phyloP scores from a whole-genome alignment of 2,797 vertebrate species.

The Halcyon leucocephala region DNA sequence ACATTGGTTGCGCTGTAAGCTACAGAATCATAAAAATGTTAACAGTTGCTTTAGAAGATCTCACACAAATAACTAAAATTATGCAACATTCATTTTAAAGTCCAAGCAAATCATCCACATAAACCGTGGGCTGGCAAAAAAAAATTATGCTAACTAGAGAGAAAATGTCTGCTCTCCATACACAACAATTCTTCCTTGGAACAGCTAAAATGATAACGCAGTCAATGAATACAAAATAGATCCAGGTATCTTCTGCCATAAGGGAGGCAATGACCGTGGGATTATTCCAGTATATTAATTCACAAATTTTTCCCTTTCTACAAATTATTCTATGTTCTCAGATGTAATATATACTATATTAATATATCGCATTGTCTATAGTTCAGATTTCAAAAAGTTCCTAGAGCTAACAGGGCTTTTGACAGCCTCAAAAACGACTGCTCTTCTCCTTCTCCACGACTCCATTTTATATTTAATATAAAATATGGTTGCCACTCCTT shows the following conservation, averaged over 20 bases:
- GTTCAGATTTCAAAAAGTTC: slow-evolving; percentile 10
- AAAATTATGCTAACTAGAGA: neutral
- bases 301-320: neutral
- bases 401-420: neutral
- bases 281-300: neutral
- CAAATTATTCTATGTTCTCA: neutral
- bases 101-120: neutral
- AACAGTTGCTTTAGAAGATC: neutral
- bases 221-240: neutral
- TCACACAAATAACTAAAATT: neutral
- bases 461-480: slow-evolving; percentile 52
- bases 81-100: slow-evolving; percentile 1
- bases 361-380: fast-evolving
- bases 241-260: neutral
- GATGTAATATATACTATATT: neutral
- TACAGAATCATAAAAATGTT: neutral
- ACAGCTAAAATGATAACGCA: slow-evolving; percentile 6
- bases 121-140: neutral
- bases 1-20: neutral
- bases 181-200: neutral
- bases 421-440: neutral
- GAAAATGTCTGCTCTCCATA: slow-evolving; percentile 44
- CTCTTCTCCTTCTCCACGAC: neutral
- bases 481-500: slow-evolving; percentile 32
- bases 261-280: neutral